Evolutionary conservation across 1,140 invertebrate species (phyloP).

Genomic region (Drosophila grimshawi): DNA sequence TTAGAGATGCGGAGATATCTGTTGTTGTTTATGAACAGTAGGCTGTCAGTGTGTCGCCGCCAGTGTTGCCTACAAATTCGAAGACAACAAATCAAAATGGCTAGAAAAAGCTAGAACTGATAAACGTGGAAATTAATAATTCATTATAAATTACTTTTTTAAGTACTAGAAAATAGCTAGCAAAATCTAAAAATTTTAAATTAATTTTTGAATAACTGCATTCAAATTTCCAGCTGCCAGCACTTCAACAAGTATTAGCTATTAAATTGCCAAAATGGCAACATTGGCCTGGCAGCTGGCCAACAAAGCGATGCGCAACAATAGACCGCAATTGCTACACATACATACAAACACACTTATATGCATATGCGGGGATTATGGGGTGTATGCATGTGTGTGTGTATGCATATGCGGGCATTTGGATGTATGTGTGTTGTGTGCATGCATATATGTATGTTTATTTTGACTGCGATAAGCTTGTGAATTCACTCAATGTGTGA

Average conservation of each 20-base stretch:
- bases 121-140: too few species aligned
- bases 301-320: slow-evolving; percentile 53
- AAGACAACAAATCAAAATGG: background rate
- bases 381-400: slow-evolving; percentile 1
- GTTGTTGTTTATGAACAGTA: background rate
- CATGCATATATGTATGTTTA: background rate
- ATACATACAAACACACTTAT: background rate
- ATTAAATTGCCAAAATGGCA: background rate
- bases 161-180: too few species aligned
- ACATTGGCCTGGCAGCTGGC: slow-evolving; percentile 39
- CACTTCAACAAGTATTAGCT: too few species aligned
- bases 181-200: too few species aligned
- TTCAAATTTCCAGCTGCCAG: too few species aligned
- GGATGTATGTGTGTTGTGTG: background rate
- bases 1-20: slow-evolving; percentile 34
- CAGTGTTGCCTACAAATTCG: background rate
- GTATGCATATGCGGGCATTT: slow-evolving; percentile 1
- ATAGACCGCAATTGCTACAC: slow-evolving; percentile 37
- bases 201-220: too few species aligned
- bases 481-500: slow-evolving; percentile 26
- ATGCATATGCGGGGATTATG: slow-evolving; percentile 4
- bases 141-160: too few species aligned
- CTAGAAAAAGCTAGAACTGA: background rate
- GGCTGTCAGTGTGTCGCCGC: background rate
- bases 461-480: slow-evolving; percentile 29